Percentiles rank a stretch among this genome's conserved stretches.
phyloP scores from a whole-genome alignment of 2,113 vertebrate genomes.

The Tympanuchus pallidicinctus region DNA sequence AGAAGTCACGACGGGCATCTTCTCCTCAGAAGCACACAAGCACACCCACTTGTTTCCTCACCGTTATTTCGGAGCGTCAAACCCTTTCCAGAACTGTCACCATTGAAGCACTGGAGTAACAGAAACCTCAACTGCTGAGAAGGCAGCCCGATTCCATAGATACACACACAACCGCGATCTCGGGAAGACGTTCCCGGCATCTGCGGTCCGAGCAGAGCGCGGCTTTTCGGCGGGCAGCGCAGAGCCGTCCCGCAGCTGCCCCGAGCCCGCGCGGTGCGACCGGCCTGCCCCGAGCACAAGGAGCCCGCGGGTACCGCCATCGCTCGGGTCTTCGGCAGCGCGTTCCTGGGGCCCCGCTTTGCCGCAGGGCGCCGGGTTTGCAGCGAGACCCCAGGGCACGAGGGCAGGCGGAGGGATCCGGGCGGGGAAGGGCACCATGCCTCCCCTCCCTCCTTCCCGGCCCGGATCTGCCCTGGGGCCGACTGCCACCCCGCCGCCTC shows the following conservation, averaged over 20 bases:
- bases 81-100: neutral
- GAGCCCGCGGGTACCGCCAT: no score
- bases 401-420: no score
- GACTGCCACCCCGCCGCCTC: neutral
- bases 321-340: no score
- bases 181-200: neutral
- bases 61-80: constrained; percentile 24
- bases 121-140: neutral
- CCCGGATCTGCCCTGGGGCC: neutral
- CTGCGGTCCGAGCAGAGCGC: no score
- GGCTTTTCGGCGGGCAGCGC: no score
- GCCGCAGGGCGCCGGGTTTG: no score
- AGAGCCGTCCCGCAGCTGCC: no score
- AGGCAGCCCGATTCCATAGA: neutral
- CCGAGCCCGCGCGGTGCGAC: no score
- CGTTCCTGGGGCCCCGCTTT: no score
- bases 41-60: constrained; percentile 10
- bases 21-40: neutral
- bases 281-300: no score
- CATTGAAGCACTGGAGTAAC: neutral
- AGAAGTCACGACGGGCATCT: neutral
- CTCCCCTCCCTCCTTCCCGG: neutral
- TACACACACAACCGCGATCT: neutral
- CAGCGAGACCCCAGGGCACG: no score
- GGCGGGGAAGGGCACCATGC: no score